These are phyloP conservation scores for Spodoptera exigua DNA, from an alignment of 2,888 invertebrate genomes.

Conservation along the genomic window DNA sequence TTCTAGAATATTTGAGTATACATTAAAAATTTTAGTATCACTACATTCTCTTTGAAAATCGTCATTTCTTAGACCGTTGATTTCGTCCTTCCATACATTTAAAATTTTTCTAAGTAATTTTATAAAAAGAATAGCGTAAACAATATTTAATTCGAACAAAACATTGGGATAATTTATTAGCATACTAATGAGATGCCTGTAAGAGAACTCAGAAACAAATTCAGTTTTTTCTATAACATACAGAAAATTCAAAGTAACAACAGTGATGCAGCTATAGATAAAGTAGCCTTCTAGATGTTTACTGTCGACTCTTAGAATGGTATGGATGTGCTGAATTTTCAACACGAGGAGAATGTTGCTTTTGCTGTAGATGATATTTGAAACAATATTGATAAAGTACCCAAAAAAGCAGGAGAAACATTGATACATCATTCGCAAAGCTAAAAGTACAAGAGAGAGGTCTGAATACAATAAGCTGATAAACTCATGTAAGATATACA, in stretches of 20 bases:
- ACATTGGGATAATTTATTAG: conserved; percentile 9
- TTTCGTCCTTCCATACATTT: conserved; percentile 4
- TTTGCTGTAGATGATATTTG: conserved; percentile 9
- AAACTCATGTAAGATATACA: no score
- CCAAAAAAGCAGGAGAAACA: conserved; percentile 7
- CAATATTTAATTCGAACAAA: no score
- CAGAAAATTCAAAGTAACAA: conserved; percentile 15
- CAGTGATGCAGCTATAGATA: conserved; percentile 8
- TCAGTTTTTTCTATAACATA: not conserved
- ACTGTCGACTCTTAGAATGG: conserved; percentile 10
- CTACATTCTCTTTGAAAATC: no score
- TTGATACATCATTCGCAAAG: no score
- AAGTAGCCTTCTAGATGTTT: not conserved
- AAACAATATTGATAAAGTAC: conserved; percentile 17
- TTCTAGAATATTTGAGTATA: conserved; percentile 23
- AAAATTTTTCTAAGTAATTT: conserved; percentile 17
- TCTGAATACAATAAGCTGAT: no score
- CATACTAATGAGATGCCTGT: conserved; percentile 4
- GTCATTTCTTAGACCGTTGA: not conserved
- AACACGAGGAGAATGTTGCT: conserved; percentile 18
- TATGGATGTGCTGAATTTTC: conserved; percentile 25
- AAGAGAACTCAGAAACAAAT: no score
- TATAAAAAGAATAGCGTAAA: conserved; percentile 25
- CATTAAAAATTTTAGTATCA: conserved; percentile 16
- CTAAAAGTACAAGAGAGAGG: no score